Evolutionary conservation across 2,888 invertebrate species (phyloP).

Genomic region (Neoitamus cyanurus): DNA sequence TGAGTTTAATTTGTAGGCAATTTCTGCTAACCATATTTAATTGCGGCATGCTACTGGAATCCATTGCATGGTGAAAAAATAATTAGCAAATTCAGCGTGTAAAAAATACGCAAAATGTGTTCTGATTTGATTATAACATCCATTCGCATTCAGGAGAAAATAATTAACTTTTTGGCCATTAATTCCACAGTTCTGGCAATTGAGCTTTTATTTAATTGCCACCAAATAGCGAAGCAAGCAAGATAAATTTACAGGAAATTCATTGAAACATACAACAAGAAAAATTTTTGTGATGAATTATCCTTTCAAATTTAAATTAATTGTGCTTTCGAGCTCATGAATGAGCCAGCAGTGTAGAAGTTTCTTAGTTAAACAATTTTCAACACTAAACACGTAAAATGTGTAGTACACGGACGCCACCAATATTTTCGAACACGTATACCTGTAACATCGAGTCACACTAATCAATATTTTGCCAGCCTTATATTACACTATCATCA

Average conservation of each 20-base stretch:
- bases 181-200: constrained; percentile 4
- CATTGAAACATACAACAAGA: neutral
- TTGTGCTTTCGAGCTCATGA: neutral
- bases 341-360: neutral
- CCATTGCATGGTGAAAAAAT: neutral
- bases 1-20: constrained; percentile 31
- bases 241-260: neutral
- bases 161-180: constrained; percentile 26
- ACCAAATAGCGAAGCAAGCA: neutral
- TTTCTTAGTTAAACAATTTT: neutral
- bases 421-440: no score
- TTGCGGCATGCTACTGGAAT: neutral
- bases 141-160: neutral
- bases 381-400: no score
- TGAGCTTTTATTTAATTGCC: neutral
- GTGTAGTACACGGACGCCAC: no score
- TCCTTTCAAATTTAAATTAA: neutral
- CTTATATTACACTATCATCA: no score
- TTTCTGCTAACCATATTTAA: constrained; percentile 18
- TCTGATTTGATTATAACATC: constrained; percentile 2
- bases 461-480: no score
- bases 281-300: neutral
- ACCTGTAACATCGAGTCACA: no score
- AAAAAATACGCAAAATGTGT: neutral
- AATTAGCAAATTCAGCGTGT: neutral